Base-by-base conservation (phyloP, 2,888 invertebrate species). In the Autographa gamma region DNA sequence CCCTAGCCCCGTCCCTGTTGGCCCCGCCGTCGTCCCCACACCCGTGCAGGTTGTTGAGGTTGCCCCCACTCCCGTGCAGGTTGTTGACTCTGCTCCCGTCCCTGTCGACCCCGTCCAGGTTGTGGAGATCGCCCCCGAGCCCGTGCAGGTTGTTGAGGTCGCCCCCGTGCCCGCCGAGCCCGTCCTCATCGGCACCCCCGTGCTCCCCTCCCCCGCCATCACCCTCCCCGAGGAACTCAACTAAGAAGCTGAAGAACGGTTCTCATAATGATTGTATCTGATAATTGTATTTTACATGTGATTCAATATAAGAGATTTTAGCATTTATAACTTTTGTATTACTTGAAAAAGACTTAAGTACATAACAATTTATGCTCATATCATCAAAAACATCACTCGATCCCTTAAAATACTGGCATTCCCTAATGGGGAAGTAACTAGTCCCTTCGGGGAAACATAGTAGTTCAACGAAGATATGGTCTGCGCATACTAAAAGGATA, bases 221-320 rank as follows among this genome's bases (percentile, higher is more conserved):
- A 71, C 68, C 54, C 83, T 86, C 38, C 89, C 90, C 65, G 88
- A 85, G 14, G 71, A 59, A 60, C 86, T 88, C 69, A 88, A 87
- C 84, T 89, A 86, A 87, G 73, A 60, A 31, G 58, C 31, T 60
- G 48, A 43, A 38, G 13, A 18, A 41, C 18, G 16, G n/a, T 18
- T 34, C 54, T 56, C 19, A 19, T 2, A 18, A 34, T 38, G 18
- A 38, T 60, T 60, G 60, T 41, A 13, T 60, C 60, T 4, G 41
- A 13, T 18, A 60, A 60, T 34, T 60, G 60, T 60, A 38, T 34
- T n/a, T 60, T 60, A 38, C 60, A 60, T 60, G 60, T 60, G 60
- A 60, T 60, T 34, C 60, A 60, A 60, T 60, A 60, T 6, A 59
- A 60, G 32, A 66, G 77, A 48, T 48, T 48, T 48, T n/a, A 14